These are phyloP conservation scores for Mus pahari DNA, from an alignment of 2,113 vertebrate genomes.

Conservation along the genomic window DNA sequence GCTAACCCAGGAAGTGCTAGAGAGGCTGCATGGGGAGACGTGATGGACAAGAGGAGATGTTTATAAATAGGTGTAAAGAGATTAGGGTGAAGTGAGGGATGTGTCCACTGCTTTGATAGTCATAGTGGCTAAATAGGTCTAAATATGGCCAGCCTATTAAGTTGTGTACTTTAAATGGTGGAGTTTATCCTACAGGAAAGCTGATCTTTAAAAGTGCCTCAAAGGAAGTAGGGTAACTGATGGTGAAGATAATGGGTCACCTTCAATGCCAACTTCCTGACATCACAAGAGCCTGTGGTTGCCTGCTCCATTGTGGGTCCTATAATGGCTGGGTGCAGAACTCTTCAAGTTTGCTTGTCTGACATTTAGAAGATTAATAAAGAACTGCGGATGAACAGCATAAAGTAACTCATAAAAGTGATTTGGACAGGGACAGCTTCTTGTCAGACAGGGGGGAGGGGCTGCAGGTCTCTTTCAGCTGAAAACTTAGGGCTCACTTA, in stretches of 20 bases:
- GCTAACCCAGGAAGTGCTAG: conserved; percentile 5
- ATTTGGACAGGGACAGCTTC: conserved; percentile 55
- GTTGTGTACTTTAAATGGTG: neutral
- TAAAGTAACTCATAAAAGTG: conserved; percentile 65
- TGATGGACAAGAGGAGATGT: neutral
- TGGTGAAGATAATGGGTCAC: neutral
- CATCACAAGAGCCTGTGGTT: neutral
- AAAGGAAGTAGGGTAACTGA: neutral
- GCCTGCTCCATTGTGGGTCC: neutral
- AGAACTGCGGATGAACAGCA: conserved; percentile 40
- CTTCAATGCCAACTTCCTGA: neutral
- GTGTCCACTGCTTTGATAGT: neutral
- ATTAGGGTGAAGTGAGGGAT: neutral
- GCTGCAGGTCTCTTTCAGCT: neutral
- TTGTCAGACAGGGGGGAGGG: neutral
- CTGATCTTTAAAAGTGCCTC: neutral
- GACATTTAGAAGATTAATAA: conserved; percentile 63
- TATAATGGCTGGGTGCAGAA: neutral
- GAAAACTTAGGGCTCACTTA: neutral
- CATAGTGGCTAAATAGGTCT: neutral
- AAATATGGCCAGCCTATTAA: neutral
- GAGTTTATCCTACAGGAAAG: neutral
- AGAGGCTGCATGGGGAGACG: neutral
- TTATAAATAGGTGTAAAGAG: conserved; percentile 1
- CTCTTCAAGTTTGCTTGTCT: neutral